phyloP scores from a whole-genome alignment of 2,797 vertebrate species.

The Halcyon chelicuti region DNA sequence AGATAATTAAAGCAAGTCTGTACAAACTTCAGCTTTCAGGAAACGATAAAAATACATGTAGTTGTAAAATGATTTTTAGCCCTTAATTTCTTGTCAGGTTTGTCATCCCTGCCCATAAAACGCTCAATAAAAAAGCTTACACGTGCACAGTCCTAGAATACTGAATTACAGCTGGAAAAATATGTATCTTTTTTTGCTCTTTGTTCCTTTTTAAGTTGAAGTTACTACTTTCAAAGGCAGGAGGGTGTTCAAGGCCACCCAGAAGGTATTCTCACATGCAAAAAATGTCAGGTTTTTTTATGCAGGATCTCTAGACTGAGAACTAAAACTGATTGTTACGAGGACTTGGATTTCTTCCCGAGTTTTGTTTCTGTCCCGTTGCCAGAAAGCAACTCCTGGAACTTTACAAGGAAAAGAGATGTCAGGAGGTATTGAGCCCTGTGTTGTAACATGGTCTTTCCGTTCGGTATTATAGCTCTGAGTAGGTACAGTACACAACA shows the following conservation, averaged over 20 bases:
- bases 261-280: not conserved
- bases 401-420: not conserved
- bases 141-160: not conserved
- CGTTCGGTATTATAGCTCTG: not conserved
- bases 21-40: slow-evolving; percentile 29
- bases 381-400: not conserved
- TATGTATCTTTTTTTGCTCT: not conserved
- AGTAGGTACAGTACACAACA: not conserved
- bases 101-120: slow-evolving; percentile 5
- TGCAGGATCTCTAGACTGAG: not conserved
- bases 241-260: not conserved
- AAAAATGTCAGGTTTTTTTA: not conserved
- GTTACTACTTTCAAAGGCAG: not conserved
- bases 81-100: slow-evolving; percentile 33
- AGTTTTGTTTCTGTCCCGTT: not conserved
- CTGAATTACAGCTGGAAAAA: not conserved
- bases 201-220: not conserved
- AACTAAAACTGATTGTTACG: not conserved
- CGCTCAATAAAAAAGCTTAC: not conserved
- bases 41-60: slow-evolving; percentile 29
- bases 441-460: not conserved
- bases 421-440: not conserved
- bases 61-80: slow-evolving; percentile 35
- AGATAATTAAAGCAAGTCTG: slow-evolving; percentile 55
- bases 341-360: not conserved